These are phyloP conservation scores for Bungarus multicinctus DNA, from an alignment of 2,113 vertebrate genomes.

Conservation along the genomic window DNA sequence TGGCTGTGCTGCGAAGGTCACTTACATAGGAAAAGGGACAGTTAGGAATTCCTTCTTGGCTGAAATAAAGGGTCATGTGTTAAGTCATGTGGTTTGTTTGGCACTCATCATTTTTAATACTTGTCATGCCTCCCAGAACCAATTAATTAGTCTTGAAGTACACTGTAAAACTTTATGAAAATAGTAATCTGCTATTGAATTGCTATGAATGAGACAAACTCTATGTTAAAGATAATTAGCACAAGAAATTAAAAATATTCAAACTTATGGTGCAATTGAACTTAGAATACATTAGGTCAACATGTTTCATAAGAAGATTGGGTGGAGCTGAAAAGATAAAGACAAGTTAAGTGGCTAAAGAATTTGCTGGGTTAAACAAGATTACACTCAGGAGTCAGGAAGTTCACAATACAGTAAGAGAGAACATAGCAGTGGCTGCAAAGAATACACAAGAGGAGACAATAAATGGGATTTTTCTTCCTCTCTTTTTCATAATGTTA, in stretches of 20 bases:
- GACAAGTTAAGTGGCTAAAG: not conserved
- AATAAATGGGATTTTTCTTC: not conserved
- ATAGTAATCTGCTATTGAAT: not conserved
- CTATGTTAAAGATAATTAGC: not conserved
- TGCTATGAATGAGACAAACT: not conserved
- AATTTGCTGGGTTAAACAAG: not conserved
- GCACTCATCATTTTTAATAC: not conserved
- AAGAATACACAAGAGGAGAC: not conserved
- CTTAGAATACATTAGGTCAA: not conserved
- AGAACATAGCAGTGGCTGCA: not conserved
- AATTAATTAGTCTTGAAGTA: not conserved
- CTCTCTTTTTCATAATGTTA: not conserved
- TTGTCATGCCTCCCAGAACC: not conserved
- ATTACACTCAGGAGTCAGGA: not conserved
- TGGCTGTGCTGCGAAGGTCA: not conserved
- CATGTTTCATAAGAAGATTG: not conserved
- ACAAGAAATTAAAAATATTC: not conserved
- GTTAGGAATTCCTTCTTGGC: not conserved
- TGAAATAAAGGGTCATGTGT: not conserved
- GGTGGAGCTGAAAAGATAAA: not conserved
- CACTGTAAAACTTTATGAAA: not conserved
- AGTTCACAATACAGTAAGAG: not conserved
- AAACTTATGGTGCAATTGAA: not conserved
- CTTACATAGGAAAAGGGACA: not conserved
- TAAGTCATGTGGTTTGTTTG: not conserved